Evolutionary conservation across 2,888 invertebrate genomes (phyloP), one percentile per base, ranked within the genome.

Genomic region (Thereva nobilitata): DNA sequence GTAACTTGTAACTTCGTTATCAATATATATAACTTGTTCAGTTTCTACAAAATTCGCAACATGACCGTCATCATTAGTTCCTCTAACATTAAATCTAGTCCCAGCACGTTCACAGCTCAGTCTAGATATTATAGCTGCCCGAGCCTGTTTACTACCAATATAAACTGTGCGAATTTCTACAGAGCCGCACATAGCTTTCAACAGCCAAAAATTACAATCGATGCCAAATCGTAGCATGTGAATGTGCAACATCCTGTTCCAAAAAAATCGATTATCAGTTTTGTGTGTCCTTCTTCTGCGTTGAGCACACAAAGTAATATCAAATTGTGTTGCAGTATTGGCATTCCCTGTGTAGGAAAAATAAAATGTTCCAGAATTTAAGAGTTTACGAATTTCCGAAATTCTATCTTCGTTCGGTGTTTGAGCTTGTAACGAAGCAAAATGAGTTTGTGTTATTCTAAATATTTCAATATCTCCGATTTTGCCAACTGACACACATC

Each of bases 11-110:
- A 95, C 88, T 76, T 93, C 90, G 75, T 95, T 92, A 78, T 98
- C 97, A 74, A 94, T 85, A 77, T 89, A 92, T 73, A 95, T 91
- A 10, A 96, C 93, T 84, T 99, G 99, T 82, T 99, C 99, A 1
- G 99, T 99, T 86, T 99, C 99, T 38, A 98, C 98, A 86, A 99
- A 99, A 84, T 99, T 99, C 1, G 99, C 99, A 10, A 99, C 99
- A 84, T 97, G 93, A 0, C 99, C 99, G 79, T 97, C 95, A 83
- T 99, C 99, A 82, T 99, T 98, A 71, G 93, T 93, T n/a, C 99
- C 99, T 72, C 99, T 86, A 0, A 98, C 97, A 84, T 98, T 97
- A 79, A 99, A 99, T 82, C 94, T 85, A 35, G 99, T 99, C 38
- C 99, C 99, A 65, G 98, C 98, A 73, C 99, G 85, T 82, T 99